These are phyloP conservation scores for Dipodomys spectabilis DNA, from an alignment of 2,113 vertebrate species.

Conservation along the genomic window DNA sequence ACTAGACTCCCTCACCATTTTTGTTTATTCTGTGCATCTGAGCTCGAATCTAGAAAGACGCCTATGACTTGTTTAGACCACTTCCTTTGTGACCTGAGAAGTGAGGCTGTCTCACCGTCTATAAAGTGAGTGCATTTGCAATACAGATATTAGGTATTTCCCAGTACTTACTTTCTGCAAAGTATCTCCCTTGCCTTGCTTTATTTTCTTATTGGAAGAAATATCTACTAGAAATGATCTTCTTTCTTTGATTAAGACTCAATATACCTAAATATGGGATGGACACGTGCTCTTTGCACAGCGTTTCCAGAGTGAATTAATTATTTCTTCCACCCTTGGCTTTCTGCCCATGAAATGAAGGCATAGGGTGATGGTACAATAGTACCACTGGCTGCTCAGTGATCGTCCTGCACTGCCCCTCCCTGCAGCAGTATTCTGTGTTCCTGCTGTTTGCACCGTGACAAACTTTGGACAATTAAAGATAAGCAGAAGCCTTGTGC, in stretches of 20 bases:
- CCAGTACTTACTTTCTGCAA: background rate
- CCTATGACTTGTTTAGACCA: background rate
- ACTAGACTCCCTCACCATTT: background rate
- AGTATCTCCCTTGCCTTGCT: background rate
- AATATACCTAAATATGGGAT: background rate
- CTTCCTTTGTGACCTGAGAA: background rate
- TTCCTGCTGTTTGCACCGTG: background rate
- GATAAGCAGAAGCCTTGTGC: too few species aligned
- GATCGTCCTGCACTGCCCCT: background rate
- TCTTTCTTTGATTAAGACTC: background rate
- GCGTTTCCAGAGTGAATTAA: background rate
- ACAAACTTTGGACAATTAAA: background rate
- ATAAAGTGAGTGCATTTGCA: background rate
- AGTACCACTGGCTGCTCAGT: background rate
- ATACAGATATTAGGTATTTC: background rate
- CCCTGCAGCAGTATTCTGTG: rapidly evolving
- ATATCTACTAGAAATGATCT: background rate
- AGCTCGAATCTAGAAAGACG: background rate
- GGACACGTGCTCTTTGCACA: background rate
- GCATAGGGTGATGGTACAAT: too few species aligned
- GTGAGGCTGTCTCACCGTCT: background rate
- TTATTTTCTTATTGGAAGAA: background rate
- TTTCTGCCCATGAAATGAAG: slow-evolving; percentile 10
- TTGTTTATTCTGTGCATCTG: background rate
- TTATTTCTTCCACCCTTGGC: background rate